phyloP scores from a whole-genome alignment of 2,888 invertebrate species.

The Eupithecia centaureata region DNA sequence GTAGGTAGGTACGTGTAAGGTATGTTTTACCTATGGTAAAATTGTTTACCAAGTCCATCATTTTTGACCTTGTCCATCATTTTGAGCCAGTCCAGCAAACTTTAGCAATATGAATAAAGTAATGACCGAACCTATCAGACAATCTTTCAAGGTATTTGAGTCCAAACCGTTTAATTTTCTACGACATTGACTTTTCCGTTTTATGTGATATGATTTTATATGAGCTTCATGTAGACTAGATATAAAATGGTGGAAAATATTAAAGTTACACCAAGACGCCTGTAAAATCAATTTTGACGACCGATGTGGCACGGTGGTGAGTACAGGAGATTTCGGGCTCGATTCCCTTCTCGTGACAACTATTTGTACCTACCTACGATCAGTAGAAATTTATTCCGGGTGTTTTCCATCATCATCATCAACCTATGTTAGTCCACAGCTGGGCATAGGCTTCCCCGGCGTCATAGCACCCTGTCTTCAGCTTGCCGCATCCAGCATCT shows the following conservation, averaged over 20 bases:
- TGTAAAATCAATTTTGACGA: background rate
- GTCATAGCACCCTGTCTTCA: too few species aligned
- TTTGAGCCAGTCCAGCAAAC: background rate
- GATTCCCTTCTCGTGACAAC: background rate
- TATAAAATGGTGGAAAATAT: slow-evolving; percentile 5
- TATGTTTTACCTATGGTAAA: too few species aligned
- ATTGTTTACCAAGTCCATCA: too few species aligned
- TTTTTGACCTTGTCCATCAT: too few species aligned
- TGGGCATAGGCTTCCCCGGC: too few species aligned
- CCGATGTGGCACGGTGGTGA: background rate
- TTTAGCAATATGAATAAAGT: slow-evolving; percentile 9
- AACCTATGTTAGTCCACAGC: too few species aligned
- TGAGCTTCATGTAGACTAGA: slow-evolving; percentile 11
- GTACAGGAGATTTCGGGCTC: background rate
- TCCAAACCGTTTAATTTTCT: slow-evolving; percentile 40
- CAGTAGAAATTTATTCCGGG: background rate
- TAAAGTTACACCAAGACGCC: background rate
- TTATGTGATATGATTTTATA: slow-evolving; percentile 29
- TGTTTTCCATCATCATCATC: too few species aligned
- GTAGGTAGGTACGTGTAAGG: too few species aligned
- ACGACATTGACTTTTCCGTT: slow-evolving; percentile 36
- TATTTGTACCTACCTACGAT: background rate
- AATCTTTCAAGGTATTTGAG: slow-evolving; percentile 42
- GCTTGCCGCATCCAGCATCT: too few species aligned
- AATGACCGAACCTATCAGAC: slow-evolving; percentile 30